Evolutionary conservation across 2,888 invertebrate species (phyloP).

Genomic region (Azorinus chamasolen): DNA sequence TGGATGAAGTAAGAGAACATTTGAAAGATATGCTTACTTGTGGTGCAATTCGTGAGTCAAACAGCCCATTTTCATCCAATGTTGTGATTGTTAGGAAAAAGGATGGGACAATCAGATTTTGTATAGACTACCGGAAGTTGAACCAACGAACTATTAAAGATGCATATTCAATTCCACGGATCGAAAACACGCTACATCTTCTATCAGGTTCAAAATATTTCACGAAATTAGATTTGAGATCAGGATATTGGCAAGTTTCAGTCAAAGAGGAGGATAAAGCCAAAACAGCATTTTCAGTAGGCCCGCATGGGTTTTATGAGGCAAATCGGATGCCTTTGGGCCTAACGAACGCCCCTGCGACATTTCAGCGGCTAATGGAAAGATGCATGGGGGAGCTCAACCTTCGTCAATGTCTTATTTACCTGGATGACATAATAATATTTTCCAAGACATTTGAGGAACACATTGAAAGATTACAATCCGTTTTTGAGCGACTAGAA

Average conservation of each 20-base stretch:
- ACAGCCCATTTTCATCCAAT: slow-evolving; percentile 28
- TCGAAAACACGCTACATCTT: slow-evolving; percentile 26
- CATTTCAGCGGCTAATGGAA: slow-evolving; percentile 37
- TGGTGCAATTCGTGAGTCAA: slow-evolving; percentile 31
- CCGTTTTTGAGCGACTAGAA: slow-evolving; percentile 18
- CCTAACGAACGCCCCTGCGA: slow-evolving; percentile 24
- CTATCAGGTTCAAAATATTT: slow-evolving; percentile 20
- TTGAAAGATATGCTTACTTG: slow-evolving; percentile 29
- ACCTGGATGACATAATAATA: slow-evolving; percentile 33
- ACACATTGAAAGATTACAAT: slow-evolving; percentile 11
- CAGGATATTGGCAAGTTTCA: slow-evolving; percentile 29
- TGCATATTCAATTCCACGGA: slow-evolving; percentile 24
- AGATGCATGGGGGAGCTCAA: slow-evolving; percentile 37
- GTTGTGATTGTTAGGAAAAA: slow-evolving; percentile 29
- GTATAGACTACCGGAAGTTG: slow-evolving; percentile 29
- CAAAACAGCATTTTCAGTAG: slow-evolving; percentile 28
- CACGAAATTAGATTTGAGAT: slow-evolving; percentile 19
- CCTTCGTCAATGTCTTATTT: slow-evolving; percentile 32
- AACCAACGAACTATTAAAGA: slow-evolving; percentile 25
- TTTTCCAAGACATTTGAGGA: slow-evolving; percentile 11
- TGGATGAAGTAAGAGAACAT: slow-evolving; percentile 29
- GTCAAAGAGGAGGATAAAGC: slow-evolving; percentile 25
- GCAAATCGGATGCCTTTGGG: slow-evolving; percentile 26
- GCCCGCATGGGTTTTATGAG: slow-evolving; percentile 19
- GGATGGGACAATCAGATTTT: slow-evolving; percentile 25